Percentiles rank a stretch among this genome's conserved stretches.
Conservation (phyloP, 1,140 invertebrate species). For the Scaptomyza hsui region DNA sequence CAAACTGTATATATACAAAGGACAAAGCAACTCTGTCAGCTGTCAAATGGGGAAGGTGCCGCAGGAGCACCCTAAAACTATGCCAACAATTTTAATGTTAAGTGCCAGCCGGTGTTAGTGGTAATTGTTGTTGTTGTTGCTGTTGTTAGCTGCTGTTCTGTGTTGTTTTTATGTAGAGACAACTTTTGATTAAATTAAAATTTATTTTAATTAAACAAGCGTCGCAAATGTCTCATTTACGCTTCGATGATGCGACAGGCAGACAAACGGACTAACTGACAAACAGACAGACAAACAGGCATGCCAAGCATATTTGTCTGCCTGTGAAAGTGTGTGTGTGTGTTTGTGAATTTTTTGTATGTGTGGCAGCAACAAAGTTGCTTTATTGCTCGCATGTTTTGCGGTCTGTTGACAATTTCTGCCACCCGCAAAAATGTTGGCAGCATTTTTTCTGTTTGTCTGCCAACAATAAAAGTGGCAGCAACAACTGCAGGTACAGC, state of each 20-base stretch:
- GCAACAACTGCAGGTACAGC: slow-evolving; percentile 68
- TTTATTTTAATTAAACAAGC: slow-evolving; percentile 83
- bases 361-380: slow-evolving; percentile 31
- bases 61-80: slow-evolving; percentile 57
- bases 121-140: slow-evolving; percentile 17
- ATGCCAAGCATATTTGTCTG: neutral
- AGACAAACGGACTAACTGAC: slow-evolving; percentile 21
- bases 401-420: slow-evolving; percentile 68
- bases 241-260: slow-evolving; percentile 73
- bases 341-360: neutral
- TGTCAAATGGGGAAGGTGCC: slow-evolving; percentile 11
- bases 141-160: slow-evolving; percentile 8
- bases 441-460: slow-evolving; percentile 42
- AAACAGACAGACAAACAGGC: neutral
- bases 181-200: slow-evolving; percentile 81
- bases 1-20: neutral
- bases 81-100: slow-evolving; percentile 79
- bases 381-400: slow-evolving; percentile 73
- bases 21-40: slow-evolving; percentile 23
- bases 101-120: slow-evolving; percentile 57
- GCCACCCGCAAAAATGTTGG: slow-evolving; percentile 40
- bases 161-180: slow-evolving; percentile 19
- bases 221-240: slow-evolving; percentile 81
- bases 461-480: slow-evolving; percentile 46
- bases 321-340: neutral